Base-by-base conservation (phyloP, 2,113 vertebrate genomes). In the Percina caprodes region DNA sequence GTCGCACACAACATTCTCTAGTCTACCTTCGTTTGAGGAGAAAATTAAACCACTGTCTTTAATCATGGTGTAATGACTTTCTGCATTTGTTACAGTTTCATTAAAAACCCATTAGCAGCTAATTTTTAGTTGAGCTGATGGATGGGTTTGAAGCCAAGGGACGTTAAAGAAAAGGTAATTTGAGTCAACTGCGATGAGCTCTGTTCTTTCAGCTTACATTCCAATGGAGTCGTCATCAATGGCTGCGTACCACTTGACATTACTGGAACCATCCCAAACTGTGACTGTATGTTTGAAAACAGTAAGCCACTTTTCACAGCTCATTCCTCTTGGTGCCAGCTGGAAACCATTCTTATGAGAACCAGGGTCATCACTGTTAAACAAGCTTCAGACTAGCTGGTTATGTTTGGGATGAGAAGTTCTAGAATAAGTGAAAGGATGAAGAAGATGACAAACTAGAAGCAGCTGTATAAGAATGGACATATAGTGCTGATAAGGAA, bases 101-200 rank as follows among this genome's bases (percentile, higher is more conserved):
- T 94, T 94, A 93, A 94, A 93, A 94, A 88, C 72, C 88, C 86
- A 92, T 94, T 91, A 90, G 87, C 74, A 75, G 84, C 87, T 85
- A 83, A 90, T 91, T 91, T 92, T 87, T 81, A 75, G 83, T 54
- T 48, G 74, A 80, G 84, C 85, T 91, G 89, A 93, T 89, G 85
- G 82, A 90, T 93, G 82, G 55, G 70, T 80, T 81, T 15, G 54
- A 82, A 85, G 83, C 86, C 69, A 75, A 49, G 76, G 72, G 78
- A 87, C 71, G 68, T 84, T 75, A 77, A 89, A 84, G 75, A 75
- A 82, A 74, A 86, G 65, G 88, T 85, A 83, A 89, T 88, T 80
- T 80, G 88, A 92, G 91, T 89, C 80, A 83, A 74, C 68, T 63
- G 65, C 67, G 83, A 92, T 86, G 83, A 78, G 78, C 80, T 82